Base-by-base conservation (phyloP, 2,888 invertebrate genomes). In the Lasius platythorax region DNA sequence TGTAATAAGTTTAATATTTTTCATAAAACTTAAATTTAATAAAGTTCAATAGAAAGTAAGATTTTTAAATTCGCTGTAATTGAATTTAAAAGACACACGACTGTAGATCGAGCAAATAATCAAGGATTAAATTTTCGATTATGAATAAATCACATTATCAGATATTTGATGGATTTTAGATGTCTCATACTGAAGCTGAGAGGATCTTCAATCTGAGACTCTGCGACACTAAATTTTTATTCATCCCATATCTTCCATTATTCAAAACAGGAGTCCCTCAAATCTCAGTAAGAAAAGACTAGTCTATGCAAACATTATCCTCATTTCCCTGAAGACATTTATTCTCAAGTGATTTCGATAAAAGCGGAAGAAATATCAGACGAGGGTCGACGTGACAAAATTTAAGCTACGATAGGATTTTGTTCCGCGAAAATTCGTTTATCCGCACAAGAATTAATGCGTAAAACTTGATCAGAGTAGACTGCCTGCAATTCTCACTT, bases 271-370 rank as follows among this genome's bases (percentile, higher is more conserved):
- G 78, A 83, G 67, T 64, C 85, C 66, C 85, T 86, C 70, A 87
- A 88, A 88, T 88, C 88, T 83, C 70, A 64, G 79, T 70, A 70
- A 33, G 33, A 85, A 50, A 83, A 78, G 81, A 83, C 78, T 64
- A 53, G 83, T 73, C 87, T 72, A 18, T 63, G 72, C 88, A 88
- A 88, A 88, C 85, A 88, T 88, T 87, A 83, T 76, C 88, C 83
- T 82, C 88, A 87, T 87, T 83, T 85, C 87, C 78, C 75, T 67
- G 28, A 56, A 73, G 74, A 61, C 79, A 9, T 81, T 74, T 81
- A 81, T 85, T 67, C 82, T 33, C 56, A 30, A 83, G 53, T 82
- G 82, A 81, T 76, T 82, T 82, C 66, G 64, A 64, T 58, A 82
- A 82, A 67, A 82, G 64, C 23, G 23, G 33, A 66, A 43, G 53